Evolutionary conservation across 2,797 vertebrate species (phyloP).

Genomic region (Dendrocincla fuliginosa): DNA sequence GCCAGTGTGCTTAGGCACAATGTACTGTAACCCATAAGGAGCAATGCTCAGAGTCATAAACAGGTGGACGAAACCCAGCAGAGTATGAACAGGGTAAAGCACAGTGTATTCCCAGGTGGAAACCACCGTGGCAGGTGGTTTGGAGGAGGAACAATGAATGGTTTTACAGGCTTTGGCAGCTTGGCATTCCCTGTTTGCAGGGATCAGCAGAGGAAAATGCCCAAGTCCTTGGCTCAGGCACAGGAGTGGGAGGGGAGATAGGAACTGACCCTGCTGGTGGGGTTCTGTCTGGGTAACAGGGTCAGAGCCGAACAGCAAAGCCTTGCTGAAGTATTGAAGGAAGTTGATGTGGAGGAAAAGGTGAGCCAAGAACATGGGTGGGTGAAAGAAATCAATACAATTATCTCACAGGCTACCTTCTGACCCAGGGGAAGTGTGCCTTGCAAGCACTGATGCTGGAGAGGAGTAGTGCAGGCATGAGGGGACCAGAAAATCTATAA

Average conservation of each 20-base stretch:
- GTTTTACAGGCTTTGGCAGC: background rate
- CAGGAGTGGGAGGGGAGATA: background rate
- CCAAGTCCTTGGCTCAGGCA: background rate
- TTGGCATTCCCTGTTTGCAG: background rate
- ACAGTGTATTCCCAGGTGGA: background rate
- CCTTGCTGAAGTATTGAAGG: background rate
- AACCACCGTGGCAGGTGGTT: background rate
- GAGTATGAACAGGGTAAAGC: background rate
- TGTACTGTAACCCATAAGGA: accelerated
- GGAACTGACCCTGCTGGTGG: background rate
- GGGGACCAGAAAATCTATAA: background rate
- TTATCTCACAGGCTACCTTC: background rate
- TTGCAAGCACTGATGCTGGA: background rate
- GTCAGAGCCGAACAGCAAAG: background rate
- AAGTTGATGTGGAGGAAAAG: background rate
- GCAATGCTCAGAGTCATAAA: background rate
- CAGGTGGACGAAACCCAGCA: background rate
- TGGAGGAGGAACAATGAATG: background rate
- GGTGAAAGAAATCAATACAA: background rate
- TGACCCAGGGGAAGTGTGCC: background rate
- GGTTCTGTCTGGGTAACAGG: accelerated
- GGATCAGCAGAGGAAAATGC: background rate
- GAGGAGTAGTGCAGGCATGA: background rate
- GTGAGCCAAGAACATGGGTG: background rate
- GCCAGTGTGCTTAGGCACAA: background rate